Evolutionary conservation across 2,888 invertebrate species (phyloP), one percentile per base, ranked within the genome.

Genomic region (Phymatocera aterrima): DNA sequence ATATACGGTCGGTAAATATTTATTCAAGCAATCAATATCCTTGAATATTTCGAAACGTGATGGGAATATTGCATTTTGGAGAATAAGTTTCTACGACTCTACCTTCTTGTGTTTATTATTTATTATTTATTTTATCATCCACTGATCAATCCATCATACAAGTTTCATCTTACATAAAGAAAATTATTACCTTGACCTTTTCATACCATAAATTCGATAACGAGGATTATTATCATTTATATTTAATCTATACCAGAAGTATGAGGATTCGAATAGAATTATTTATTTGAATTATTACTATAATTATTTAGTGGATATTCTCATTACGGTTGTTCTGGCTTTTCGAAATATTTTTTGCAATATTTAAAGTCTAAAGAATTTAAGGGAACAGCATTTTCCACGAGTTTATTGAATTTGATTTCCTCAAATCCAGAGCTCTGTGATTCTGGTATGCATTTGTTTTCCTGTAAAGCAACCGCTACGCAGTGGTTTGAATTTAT

Each of bases 401-500:
- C 91, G 60, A 97, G 89, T 78, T 95, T 93, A 77, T 93, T 91
- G 88, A 94, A 94, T 46, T 89, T 90, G 31, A 97, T 84, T 82
- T 92, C 90, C 78, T 91, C 89, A 89, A 94, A 96, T 10, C 86
- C 81, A 28, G 84, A 82, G 31, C 88, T 83, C 64, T 83, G 75
- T 43, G 84, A 43, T 81, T 80, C 18, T 57, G 74, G 68, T 46
- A 78, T 64, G 51, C 81, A 75, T 82, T 87, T 84, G 85, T 91
- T 85, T 72, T 83, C 75, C 0, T 68, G 54, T 78, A 93, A 88
- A 18, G 97, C 96, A 34, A 97, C 95, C 24, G 96, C 94, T 24
- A 96, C 95, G 87, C 95, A 95, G 91, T 98, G 97, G 77, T 93
- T 91, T 0, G 93, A 92, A 90, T 96, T 94, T 61, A 97, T 84